Percentiles rank a stretch among this genome's conserved stretches.
phyloP scores from a whole-genome alignment of 30 jellyfish, hydroid and myxozoan genomes.

The Aurelia aurita complex sp. Pacific region DNA sequence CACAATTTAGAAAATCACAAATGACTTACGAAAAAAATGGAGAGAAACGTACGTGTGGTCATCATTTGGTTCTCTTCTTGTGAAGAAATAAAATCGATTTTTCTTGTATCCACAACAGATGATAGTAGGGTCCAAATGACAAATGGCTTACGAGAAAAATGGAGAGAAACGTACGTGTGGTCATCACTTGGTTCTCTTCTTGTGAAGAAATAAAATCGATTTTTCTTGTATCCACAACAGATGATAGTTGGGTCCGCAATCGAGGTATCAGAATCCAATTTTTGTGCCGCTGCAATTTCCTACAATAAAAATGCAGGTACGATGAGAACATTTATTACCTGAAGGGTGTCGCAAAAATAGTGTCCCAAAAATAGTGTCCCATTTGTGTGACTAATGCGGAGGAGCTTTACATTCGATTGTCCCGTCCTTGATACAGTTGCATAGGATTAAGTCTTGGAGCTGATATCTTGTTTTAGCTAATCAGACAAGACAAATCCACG shows the following conservation, averaged over 20 bases:
- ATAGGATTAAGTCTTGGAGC: too few relatives aligned
- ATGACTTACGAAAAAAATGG: too few relatives aligned
- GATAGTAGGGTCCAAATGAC: constrained; percentile 75
- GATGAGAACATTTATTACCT: too few relatives aligned
- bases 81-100: constrained; percentile 89
- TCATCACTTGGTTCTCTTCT: constrained; percentile 95
- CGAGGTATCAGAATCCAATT: constrained; percentile 46
- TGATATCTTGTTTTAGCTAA: too few relatives aligned
- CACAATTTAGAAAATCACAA: too few relatives aligned
- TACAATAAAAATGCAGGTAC: background rate
- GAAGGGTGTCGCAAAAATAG: too few relatives aligned
- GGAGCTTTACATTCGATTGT: too few relatives aligned
- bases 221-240: constrained; percentile 92
- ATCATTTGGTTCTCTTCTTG: constrained; percentile 91
- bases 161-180: constrained; percentile 58
- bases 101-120: constrained; percentile 91
- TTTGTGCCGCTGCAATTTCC: constrained; percentile 97
- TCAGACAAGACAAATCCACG: too few relatives aligned
- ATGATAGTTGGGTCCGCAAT: constrained; percentile 86
- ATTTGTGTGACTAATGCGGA: too few relatives aligned
- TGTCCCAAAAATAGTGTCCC: too few relatives aligned
- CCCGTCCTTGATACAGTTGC: too few relatives aligned
- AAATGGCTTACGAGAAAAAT: background rate
- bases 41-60: constrained; percentile 73
- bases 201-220: constrained; percentile 87